Base-by-base conservation (phyloP, 2,797 vertebrate species). In the Okamejei kenojei region DNA sequence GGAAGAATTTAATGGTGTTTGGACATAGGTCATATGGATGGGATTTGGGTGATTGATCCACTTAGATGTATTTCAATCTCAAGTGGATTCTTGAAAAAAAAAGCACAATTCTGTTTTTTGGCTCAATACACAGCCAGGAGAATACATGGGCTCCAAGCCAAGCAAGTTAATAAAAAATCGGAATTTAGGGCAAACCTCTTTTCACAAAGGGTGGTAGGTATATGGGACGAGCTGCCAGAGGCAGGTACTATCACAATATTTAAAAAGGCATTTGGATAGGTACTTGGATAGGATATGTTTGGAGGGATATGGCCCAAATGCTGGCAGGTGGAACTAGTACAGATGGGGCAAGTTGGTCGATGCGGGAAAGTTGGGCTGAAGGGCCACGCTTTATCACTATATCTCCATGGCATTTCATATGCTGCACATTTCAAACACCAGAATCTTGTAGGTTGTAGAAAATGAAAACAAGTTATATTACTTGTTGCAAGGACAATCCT, bases 1-100 rank as follows among this genome's bases (percentile, higher is more conserved):
- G 84, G 84, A 88, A 65, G 84, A 88, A 88, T 68, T 88, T 68
- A 32, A 88, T 88, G n/a, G 84, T n/a, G n/a, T 35, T 88, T 35
- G n/a, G n/a, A 35, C n/a, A 11, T 68, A 7, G 63, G 84, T 88
- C 84, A 68, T 35, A 63, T 61, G 84, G 84, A 32, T 65, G 32
- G 84, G 63, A 88, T 88, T 65, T 88, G 61, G 61, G 35, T 68
- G 61, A 88, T 68, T 88, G 63, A 65, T 86, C n/a, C n/a, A 65
- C 15, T 35, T 32, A 68, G 84, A 88, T 1, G 8, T 58, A 35
- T 68, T 88, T 29, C 35, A 15, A 32, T 2, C n/a, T 35, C 84
- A 88, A 88, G 32, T 19, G 63, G 84, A 17, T 45, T 35, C 84
- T 32, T 88, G 84, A 68, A 88, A 88, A 68, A 35, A 68, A 68